Evolutionary conservation across 35 echinoderm and acorn worm genomes (phyloP), one percentile per base, ranked within the genome.

Genomic region (Patiria miniata): DNA sequence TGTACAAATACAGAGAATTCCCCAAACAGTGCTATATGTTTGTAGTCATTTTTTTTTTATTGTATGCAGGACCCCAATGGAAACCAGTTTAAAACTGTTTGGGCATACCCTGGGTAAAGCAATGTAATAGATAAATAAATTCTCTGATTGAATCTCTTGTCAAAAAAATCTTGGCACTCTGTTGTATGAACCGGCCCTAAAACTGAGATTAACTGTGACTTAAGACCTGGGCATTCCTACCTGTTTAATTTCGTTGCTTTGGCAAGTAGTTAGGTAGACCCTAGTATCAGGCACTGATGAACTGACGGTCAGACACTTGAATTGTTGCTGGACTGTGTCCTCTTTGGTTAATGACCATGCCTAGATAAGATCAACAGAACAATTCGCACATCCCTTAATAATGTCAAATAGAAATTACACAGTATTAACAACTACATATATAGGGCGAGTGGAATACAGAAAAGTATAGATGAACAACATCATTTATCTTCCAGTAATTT

Each of bases 301-400:
- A 33, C 89, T 84, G 18, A 86, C 93, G 50, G 93, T 88, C 51
- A 95, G 78, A 84, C 93, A 95, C 85, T 83, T 83, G 23, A 81
- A 60, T 33, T 92, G 85, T 50, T 95, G 93, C 69, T 95, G 89
- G 34, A 95, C 36, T 36, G 81, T 92, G 44, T 95, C 93, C 47
- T 68, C 93, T 36, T 89, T 95, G 39, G 93, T 91, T 60, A 95
- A 83, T 50, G 81, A 86, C 89, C 93, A 95, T 1, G 89, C 77
- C 93, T 95, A 54, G 7, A 93, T 42, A 33, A 3, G 30, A 77
- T 5, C 2, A 79, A 10, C 2, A 40, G 26, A 21, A 9, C 21
- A 21, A 5, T 29, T 36, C n/a, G 54, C 44, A 36, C 61, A 69
- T 15, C 2, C 36, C 14, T 18, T 83, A 53, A 47, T 4, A 47